Evolutionary conservation across 2,888 invertebrate genomes (phyloP).

Genomic region (Lapara coniferarum): DNA sequence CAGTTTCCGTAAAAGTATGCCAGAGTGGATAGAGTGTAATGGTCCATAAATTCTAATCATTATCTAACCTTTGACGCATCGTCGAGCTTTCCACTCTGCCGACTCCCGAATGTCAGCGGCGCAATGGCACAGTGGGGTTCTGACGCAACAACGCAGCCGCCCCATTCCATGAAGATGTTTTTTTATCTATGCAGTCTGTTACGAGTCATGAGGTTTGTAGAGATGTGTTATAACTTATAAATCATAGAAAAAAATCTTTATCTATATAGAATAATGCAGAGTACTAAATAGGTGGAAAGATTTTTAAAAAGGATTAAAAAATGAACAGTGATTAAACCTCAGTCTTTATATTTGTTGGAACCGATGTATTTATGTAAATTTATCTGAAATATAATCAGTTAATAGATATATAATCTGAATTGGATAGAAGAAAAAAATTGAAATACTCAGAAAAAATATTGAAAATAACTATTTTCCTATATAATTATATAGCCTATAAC

Average conservation of each 20-base stretch:
- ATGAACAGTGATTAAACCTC: too few species aligned
- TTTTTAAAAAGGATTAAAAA: too few species aligned
- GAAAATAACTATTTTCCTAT: too few species aligned
- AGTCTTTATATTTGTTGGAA: too few species aligned
- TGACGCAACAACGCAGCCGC: background rate
- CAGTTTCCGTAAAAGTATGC: constrained; percentile 8
- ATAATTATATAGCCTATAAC: too few species aligned
- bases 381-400: too few species aligned
- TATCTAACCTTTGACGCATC: constrained; percentile 33
- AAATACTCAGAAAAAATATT: too few species aligned
- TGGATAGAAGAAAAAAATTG: too few species aligned
- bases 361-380: too few species aligned
- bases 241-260: background rate
- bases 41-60: constrained; percentile 32
- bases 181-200: background rate
- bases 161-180: background rate
- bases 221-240: background rate
- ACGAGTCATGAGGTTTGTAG: background rate
- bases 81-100: constrained; percentile 29
- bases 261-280: background rate
- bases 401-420: too few species aligned
- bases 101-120: constrained; percentile 8
- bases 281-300: too few species aligned
- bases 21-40: constrained; percentile 28
- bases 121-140: background rate